Percentiles rank a stretch among this genome's conserved stretches.
Conservation (phyloP, 2,797 vertebrate species). For the Cephalopachus bancanus region DNA sequence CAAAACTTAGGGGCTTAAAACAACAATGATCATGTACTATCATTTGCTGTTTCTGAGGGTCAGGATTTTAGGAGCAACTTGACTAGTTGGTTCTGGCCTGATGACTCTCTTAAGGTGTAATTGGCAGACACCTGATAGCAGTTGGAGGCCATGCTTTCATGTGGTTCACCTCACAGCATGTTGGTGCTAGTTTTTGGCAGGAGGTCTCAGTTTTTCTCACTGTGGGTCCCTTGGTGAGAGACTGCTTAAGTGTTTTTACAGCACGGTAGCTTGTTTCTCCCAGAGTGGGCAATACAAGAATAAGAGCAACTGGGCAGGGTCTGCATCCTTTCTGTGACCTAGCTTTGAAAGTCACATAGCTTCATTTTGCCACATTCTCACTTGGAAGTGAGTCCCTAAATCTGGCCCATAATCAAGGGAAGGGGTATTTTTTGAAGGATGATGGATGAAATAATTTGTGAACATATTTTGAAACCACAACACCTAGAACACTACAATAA, state of each 20-base stretch:
- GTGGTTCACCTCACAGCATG: background rate
- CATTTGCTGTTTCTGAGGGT: background rate
- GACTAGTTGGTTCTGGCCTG: background rate
- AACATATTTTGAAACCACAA: background rate
- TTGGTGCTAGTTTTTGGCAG: background rate
- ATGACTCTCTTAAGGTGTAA: fast-evolving
- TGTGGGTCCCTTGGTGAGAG: fast-evolving
- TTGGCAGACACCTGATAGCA: background rate
- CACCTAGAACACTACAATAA: background rate
- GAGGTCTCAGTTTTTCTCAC: background rate
- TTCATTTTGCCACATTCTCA: background rate
- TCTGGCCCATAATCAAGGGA: background rate
- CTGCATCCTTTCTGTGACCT: background rate
- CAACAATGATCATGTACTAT: background rate
- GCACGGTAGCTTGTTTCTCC: background rate
- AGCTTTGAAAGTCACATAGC: background rate
- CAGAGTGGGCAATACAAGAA: background rate
- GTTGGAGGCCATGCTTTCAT: background rate
- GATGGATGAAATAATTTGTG: background rate
- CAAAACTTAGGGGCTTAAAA: background rate
- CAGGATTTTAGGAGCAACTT: background rate
- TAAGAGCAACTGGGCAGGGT: background rate
- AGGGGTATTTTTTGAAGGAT: background rate
- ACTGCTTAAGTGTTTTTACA: background rate
- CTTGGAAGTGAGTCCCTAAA: background rate